These are phyloP conservation scores for Borostomias antarcticus DNA, from an alignment of 2,797 vertebrate genomes.

Conservation along the genomic window DNA sequence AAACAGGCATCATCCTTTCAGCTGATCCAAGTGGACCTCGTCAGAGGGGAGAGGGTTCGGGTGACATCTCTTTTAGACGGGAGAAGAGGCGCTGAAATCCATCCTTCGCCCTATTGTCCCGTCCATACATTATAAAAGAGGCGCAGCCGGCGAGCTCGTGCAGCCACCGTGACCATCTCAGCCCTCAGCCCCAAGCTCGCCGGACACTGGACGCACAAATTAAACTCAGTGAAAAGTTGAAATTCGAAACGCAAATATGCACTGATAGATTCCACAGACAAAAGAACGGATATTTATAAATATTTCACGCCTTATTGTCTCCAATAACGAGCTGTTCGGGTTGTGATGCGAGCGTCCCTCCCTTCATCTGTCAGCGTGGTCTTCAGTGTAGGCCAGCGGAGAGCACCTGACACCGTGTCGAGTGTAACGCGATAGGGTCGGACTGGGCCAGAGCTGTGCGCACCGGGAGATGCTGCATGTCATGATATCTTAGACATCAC, in stretches of 20 bases:
- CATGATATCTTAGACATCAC: too few species aligned
- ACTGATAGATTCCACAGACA: slow-evolving; percentile 31
- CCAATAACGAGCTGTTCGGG: slow-evolving; percentile 28
- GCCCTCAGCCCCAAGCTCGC: slow-evolving; percentile 10
- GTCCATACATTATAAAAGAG: slow-evolving; percentile 75
- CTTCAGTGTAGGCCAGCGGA: slow-evolving; percentile 31
- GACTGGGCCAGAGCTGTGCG: background rate
- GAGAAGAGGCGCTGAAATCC: slow-evolving; percentile 70
- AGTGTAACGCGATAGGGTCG: slow-evolving; percentile 28
- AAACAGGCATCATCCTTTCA: slow-evolving; percentile 69
- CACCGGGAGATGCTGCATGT: too few species aligned
- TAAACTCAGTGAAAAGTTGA: slow-evolving; percentile 49
- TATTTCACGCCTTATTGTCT: slow-evolving; percentile 51
- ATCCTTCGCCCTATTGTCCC: slow-evolving; percentile 69
- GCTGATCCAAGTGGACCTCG: slow-evolving; percentile 58
- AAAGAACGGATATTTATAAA: slow-evolving; percentile 42
- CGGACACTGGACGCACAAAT: slow-evolving; percentile 37
- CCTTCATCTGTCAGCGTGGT: slow-evolving; percentile 28
- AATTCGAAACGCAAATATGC: slow-evolving; percentile 43
- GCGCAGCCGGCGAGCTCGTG: slow-evolving; percentile 62
- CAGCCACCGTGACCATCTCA: slow-evolving; percentile 23
- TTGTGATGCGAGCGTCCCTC: slow-evolving; percentile 32
- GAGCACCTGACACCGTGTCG: slow-evolving; percentile 36
- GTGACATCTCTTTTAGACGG: slow-evolving; percentile 67
- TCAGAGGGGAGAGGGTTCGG: slow-evolving; percentile 54